Evolutionary conservation across 2,888 invertebrate species (phyloP).

Genomic region (Cataglyphis altisquamis): DNA sequence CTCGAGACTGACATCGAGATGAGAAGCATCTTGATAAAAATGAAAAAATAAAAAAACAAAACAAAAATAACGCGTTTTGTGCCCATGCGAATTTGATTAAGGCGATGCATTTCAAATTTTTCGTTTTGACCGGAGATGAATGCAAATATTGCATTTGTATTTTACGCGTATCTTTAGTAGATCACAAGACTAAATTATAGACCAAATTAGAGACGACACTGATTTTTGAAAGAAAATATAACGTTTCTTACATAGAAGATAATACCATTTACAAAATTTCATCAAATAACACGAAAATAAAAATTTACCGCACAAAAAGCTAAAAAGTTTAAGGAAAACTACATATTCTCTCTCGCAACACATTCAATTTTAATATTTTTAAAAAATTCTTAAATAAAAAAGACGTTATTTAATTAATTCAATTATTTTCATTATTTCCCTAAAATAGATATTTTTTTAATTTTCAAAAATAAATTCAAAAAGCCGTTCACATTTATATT

Average conservation of each 20-base stretch:
- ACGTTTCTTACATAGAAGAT: background rate
- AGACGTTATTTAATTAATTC: background rate
- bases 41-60: background rate
- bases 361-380: background rate
- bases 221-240: background rate
- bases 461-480: background rate
- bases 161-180: background rate
- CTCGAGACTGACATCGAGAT: slow-evolving; percentile 4
- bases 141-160: background rate
- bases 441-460: background rate
- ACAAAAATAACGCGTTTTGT: slow-evolving; percentile 8
- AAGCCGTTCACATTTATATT: background rate
- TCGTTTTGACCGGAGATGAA: background rate
- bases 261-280: background rate
- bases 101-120: background rate
- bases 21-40: slow-evolving; percentile 13
- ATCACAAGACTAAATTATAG: background rate
- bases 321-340: background rate
- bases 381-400: background rate
- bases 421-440: background rate
- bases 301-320: background rate
- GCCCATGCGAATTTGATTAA: slow-evolving; percentile 10
- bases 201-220: background rate
- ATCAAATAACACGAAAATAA: background rate
- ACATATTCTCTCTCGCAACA: background rate